These are phyloP conservation scores for Amblyteles armatorius DNA, from an alignment of 2,888 invertebrate species.

Conservation along the genomic window DNA sequence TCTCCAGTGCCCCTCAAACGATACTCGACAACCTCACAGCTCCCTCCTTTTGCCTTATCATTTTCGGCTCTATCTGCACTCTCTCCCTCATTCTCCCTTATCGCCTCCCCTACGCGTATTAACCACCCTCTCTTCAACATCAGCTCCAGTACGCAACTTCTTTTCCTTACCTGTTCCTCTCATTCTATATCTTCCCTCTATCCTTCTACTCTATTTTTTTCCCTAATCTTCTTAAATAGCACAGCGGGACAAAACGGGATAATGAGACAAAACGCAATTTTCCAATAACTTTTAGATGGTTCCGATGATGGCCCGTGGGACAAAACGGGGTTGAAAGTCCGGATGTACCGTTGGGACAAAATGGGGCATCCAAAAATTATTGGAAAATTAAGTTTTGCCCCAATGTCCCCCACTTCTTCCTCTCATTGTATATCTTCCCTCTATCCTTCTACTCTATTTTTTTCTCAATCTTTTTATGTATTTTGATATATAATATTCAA, in stretches of 20 bases:
- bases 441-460: constrained; percentile 21
- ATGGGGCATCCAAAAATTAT: no score
- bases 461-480: constrained; percentile 24
- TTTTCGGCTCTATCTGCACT: neutral
- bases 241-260: neutral
- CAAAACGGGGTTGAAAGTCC: no score
- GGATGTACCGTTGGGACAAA: no score
- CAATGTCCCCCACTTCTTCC: no score
- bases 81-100: no score
- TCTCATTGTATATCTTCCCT: constrained; percentile 42
- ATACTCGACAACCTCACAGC: neutral
- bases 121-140: neutral
- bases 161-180: neutral
- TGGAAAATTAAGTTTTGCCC: no score
- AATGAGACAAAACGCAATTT: no score
- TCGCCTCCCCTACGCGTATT: no score
- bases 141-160: constrained; percentile 13
- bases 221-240: neutral
- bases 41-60: neutral
- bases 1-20: neutral
- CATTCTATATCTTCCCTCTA: constrained; percentile 35
- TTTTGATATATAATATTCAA: neutral
- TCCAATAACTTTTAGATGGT: no score
- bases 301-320: no score
- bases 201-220: constrained; percentile 31